Conservation (phyloP, 2,888 invertebrate species). For the Macrophya annulata region DNA sequence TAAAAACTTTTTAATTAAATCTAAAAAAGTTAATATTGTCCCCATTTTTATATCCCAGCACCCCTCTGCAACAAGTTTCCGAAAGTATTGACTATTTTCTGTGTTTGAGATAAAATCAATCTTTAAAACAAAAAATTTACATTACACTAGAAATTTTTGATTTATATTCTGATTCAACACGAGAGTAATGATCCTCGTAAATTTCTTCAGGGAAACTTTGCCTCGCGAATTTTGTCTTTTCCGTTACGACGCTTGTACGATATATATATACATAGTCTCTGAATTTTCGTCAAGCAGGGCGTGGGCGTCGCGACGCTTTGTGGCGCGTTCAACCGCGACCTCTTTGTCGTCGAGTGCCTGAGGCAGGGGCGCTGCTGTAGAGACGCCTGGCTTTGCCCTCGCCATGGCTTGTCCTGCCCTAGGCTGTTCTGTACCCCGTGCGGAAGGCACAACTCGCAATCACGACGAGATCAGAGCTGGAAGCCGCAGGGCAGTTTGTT, state of each 20-base stretch:
- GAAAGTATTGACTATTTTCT: not conserved
- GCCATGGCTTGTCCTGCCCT: slow-evolving; percentile 59
- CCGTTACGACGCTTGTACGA: not conserved
- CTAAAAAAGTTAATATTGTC: not conserved
- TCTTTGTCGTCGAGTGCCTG: slow-evolving; percentile 74
- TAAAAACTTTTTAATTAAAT: slow-evolving; percentile 28
- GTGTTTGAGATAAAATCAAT: not conserved
- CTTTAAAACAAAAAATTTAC: not conserved
- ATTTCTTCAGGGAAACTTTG: not conserved
- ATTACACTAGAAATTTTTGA: not conserved
- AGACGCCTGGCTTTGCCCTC: slow-evolving; percentile 68
- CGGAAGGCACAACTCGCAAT: slow-evolving; percentile 67
- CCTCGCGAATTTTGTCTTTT: not conserved
- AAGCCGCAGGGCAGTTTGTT: slow-evolving; percentile 75
- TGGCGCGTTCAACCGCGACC: slow-evolving; percentile 79
- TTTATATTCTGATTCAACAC: not conserved
- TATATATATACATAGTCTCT: not conserved
- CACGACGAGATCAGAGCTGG: slow-evolving; percentile 71
- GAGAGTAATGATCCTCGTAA: not conserved
- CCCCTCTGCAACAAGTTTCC: not conserved
- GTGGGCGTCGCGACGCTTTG: slow-evolving; percentile 77
- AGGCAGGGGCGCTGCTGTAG: slow-evolving; percentile 61
- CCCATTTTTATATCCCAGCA: not conserved
- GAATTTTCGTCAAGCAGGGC: slow-evolving; percentile 59
- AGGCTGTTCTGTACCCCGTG: slow-evolving; percentile 61